phyloP scores from a whole-genome alignment of 2,797 vertebrate genomes.

The Lacerta bilineata region DNA sequence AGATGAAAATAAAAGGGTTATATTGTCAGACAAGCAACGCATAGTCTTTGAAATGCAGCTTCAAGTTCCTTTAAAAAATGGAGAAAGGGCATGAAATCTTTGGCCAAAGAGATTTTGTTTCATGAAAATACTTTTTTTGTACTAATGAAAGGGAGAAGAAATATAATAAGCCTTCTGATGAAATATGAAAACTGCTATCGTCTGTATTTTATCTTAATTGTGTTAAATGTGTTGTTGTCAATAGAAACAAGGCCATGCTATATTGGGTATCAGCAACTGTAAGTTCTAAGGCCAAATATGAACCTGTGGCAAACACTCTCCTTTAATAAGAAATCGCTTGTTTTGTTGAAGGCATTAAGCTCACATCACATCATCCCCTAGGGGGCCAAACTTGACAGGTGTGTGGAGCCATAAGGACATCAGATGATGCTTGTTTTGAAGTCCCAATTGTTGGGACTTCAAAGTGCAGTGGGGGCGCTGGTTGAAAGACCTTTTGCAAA shows the following conservation, averaged over 20 bases:
- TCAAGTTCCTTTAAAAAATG: background rate
- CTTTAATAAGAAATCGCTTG: too few relatives aligned
- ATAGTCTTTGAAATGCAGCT: background rate
- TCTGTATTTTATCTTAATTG: background rate
- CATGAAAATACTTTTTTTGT: background rate
- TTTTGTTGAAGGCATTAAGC: too few relatives aligned
- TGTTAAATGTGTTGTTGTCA: background rate
- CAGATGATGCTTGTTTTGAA: too few relatives aligned
- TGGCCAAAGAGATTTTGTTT: background rate
- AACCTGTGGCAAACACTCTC: too few relatives aligned
- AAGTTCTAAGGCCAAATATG: background rate
- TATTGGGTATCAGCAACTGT: background rate
- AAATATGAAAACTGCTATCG: background rate
- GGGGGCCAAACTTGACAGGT: too few relatives aligned
- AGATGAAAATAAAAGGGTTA: too few relatives aligned
- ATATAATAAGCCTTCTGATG: background rate
- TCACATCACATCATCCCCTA: too few relatives aligned
- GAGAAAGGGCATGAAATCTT: background rate
- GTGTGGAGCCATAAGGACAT: too few relatives aligned
- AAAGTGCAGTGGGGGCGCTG: too few relatives aligned
- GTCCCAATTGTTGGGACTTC: too few relatives aligned
- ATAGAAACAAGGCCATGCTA: background rate
- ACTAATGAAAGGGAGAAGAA: background rate
- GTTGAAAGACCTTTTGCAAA: too few relatives aligned
- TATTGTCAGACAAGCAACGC: background rate